Base-by-base conservation (phyloP, 1,140 invertebrate species). In the Arion vulgaris region DNA sequence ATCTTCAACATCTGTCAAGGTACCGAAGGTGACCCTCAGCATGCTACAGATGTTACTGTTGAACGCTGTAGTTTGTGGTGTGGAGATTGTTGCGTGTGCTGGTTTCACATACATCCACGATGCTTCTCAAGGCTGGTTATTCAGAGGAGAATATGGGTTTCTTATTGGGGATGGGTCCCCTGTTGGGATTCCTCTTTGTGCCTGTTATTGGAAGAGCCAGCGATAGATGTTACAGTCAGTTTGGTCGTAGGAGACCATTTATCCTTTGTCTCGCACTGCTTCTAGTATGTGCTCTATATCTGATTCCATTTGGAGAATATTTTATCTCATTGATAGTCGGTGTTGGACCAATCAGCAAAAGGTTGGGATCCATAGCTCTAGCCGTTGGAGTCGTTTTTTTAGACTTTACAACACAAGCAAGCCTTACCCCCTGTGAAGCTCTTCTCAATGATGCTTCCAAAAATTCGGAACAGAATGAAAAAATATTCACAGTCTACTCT, bases 21-120 rank as follows among this genome's bases (percentile, higher is more conserved):
- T 83, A 1, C 62, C 73, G 7, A 83, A 69, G 32, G 53, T 32
- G 68, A 83, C 53, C 36, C 75, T 89, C 38, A 83, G 83, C 51
- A 49, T 90, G 19, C 5, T 85, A 0, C 88, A 90, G 82, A 89
- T 92, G 80, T 51, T 92, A 34, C 77, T 91, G 19, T 80, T 93
- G 11, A 94, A 94, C 86, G 85, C 91, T n/a, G 86, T 93, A 28
- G 92, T 93, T 0, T 93, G 92, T 87, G 93, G 93, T 41, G 86
- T 93, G 32, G 93, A 94, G 88, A 90, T 94, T 45, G 91, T 91
- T 83, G 91, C 92, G 36, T 93, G 92, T 84, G 92, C 93, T 57
- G 93, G 93, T 28, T 94, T 94, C 86, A 92, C 91, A 2, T 94
- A 93, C 86, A 92, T 94, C 79, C 93, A 93, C 93, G 34, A 89